Percentiles rank a stretch among this genome's conserved stretches.
These are phyloP conservation scores for Prionailurus viverrinus DNA, from an alignment of 2,113 vertebrate genomes.

Conservation along the genomic window DNA sequence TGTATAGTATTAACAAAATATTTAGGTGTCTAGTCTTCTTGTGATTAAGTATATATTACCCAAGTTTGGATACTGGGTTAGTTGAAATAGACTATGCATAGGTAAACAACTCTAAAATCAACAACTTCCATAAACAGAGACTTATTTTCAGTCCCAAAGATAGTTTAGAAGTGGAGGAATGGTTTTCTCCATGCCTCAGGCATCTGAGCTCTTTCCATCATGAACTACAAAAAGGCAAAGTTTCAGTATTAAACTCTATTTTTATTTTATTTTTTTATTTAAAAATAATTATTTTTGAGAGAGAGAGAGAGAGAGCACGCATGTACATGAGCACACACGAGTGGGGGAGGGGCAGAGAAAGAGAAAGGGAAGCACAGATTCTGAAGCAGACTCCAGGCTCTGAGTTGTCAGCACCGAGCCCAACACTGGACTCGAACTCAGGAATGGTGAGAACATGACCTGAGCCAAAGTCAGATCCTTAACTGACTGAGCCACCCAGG, in stretches of 20 bases:
- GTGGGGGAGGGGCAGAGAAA: no score
- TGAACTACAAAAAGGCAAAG: not conserved
- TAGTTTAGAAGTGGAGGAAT: not conserved
- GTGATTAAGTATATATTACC: not conserved
- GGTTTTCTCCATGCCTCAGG: not conserved
- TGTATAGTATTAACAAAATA: constrained; percentile 6
- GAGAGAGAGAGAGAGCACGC: no score
- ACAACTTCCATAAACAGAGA: not conserved
- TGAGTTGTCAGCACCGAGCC: no score
- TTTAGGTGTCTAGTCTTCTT: not conserved
- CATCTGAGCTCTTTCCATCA: not conserved
- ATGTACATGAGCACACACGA: no score
- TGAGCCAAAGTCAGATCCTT: no score
- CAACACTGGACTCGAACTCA: no score
- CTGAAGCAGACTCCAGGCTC: no score
- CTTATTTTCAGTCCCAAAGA: not conserved
- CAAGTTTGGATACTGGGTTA: not conserved
- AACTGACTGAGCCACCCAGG: no score
- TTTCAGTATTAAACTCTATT: not conserved
- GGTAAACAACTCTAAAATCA: not conserved
- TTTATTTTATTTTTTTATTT: not conserved
- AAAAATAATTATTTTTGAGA: no score
- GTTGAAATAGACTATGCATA: not conserved
- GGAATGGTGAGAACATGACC: no score
- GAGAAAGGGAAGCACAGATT: no score